A percentile compares a stretch with the other conserved stretches of the same genome.
Conservation (phyloP, 1,140 invertebrate genomes). For the Eufriesea mexicana region DNA sequence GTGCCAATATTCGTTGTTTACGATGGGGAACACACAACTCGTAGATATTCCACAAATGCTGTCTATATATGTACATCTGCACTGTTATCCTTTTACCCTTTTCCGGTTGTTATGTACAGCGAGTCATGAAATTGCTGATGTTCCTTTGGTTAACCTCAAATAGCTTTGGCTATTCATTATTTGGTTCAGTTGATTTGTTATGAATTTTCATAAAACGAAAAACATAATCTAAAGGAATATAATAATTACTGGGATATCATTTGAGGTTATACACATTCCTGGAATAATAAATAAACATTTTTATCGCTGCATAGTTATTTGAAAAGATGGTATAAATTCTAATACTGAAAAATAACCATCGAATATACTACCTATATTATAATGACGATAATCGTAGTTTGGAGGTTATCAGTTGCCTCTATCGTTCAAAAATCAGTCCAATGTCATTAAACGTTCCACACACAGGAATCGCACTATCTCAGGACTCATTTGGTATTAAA, state of each 20-base stretch:
- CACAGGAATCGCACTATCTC: no score
- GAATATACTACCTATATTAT: no score
- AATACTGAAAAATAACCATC: neutral
- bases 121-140: neutral
- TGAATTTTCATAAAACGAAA: neutral
- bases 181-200: neutral
- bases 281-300: no score
- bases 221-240: neutral
- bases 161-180: neutral
- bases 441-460: no score
- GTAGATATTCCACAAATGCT: neutral
- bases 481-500: no score
- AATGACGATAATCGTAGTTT: no score
- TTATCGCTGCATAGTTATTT: no score
- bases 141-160: neutral
- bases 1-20: conserved; percentile 42
- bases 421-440: no score
- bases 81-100: conserved; percentile 9
- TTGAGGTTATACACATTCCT: neutral
- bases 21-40: neutral
- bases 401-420: no score
- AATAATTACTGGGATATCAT: neutral
- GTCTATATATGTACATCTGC: conserved; percentile 6
- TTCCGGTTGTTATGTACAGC: conserved; percentile 25
- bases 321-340: neutral